These are phyloP conservation scores for Hydrotaea diabolus DNA, from an alignment of 2,888 invertebrate genomes.

Conservation along the genomic window DNA sequence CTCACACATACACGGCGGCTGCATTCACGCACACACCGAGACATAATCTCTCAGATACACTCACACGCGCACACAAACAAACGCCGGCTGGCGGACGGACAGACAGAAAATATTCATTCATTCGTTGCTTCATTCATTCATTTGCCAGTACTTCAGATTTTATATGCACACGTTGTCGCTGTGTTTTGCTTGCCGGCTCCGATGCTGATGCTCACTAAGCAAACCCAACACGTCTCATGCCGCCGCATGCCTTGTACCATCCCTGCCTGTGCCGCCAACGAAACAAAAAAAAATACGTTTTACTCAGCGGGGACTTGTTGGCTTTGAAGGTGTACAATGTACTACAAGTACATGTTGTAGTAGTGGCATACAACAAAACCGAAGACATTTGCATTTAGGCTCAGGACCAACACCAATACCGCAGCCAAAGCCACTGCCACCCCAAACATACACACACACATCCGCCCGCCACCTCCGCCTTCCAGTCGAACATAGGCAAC, in stretches of 20 bases:
- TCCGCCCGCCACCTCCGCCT: too few species aligned
- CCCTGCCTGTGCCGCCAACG: background rate
- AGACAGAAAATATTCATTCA: constrained; percentile 17
- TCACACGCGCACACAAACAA: background rate
- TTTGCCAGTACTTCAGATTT: constrained; percentile 26
- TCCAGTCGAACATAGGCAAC: too few species aligned
- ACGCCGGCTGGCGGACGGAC: background rate
- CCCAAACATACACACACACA: too few species aligned
- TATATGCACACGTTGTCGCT: background rate
- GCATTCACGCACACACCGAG: constrained; percentile 46
- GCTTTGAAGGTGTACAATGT: constrained; percentile 31
- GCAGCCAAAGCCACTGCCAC: background rate
- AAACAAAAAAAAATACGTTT: background rate
- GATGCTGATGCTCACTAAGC: background rate
- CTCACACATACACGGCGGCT: constrained; percentile 15
- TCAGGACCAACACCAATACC: constrained; percentile 20
- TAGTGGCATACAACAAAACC: constrained; percentile 1
- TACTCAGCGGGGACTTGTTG: constrained; percentile 33
- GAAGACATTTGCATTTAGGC: constrained; percentile 34
- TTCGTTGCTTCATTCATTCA: constrained; percentile 36
- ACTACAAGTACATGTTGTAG: constrained; percentile 10
- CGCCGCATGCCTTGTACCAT: background rate
- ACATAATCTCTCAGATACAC: constrained; percentile 9
- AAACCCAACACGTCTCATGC: constrained; percentile 10
- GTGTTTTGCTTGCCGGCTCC: background rate